Percentiles rank a stretch among this genome's conserved stretches.
Evolutionary conservation across 2,797 vertebrate genomes (phyloP).

Genomic region (Furcifer pardalis): DNA sequence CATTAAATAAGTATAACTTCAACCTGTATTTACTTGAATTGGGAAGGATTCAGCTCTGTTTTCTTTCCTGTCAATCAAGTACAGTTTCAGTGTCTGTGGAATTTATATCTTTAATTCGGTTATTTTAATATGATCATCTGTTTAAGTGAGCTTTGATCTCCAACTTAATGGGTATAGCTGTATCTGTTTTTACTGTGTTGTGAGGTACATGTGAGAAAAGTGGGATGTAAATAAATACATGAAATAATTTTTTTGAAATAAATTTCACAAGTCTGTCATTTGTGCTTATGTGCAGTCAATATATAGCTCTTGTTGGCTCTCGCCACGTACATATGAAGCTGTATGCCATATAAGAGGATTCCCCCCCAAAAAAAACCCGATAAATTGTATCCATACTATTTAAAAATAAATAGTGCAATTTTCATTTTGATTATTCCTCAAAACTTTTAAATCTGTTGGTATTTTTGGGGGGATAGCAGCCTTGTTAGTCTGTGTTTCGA

Average conservation of each 20-base stretch:
- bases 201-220: no score
- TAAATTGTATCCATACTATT: constrained; percentile 51
- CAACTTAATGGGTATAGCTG: no score
- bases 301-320: neutral
- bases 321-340: constrained; percentile 23
- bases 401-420: constrained; percentile 54
- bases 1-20: no score
- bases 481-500: no score
- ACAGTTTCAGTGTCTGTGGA: neutral
- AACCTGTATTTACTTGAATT: no score
- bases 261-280: neutral
- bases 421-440: constrained; percentile 47
- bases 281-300: neutral
- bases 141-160: no score
- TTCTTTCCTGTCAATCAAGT: neutral
- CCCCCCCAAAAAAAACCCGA: constrained; percentile 42
- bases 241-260: no score
- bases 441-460: constrained; percentile 55
- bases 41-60: neutral
- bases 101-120: neutral
- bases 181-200: no score
- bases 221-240: no score
- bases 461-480: no score
- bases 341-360: constrained; percentile 20
- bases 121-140: no score